phyloP scores from a whole-genome alignment of 1,140 invertebrate genomes.

The Drosophila mauritiana region DNA sequence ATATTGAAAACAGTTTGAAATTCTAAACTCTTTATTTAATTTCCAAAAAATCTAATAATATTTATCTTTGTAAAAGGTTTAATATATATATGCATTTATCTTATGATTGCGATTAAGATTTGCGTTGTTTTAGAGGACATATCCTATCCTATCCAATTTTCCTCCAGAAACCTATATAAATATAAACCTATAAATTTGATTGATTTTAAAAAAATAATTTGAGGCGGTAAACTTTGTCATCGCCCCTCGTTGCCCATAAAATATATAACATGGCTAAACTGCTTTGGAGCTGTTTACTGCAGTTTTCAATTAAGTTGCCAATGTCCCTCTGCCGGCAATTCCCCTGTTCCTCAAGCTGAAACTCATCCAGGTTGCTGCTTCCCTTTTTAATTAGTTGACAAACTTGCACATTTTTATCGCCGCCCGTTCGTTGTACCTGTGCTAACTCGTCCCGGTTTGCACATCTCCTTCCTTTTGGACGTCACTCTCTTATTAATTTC shows the following conservation, averaged over 20 bases:
- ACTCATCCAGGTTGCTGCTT: constrained; percentile 45
- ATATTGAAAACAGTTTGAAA: not conserved
- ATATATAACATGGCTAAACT: constrained; percentile 61
- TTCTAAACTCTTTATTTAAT: not conserved
- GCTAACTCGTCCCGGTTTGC: constrained; percentile 38
- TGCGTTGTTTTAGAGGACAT: too few species aligned
- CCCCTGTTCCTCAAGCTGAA: constrained; percentile 16
- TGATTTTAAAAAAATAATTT: too few species aligned
- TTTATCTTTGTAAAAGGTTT: too few species aligned
- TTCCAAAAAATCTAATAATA: too few species aligned
- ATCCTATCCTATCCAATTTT: too few species aligned
- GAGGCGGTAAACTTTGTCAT: not conserved
- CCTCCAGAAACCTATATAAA: too few species aligned
- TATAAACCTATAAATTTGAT: too few species aligned
- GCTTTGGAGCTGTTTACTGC: constrained; percentile 70
- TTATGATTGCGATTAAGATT: too few species aligned
- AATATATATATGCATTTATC: too few species aligned
- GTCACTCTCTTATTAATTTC: constrained; percentile 59
- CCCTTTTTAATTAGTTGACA: constrained; percentile 68
- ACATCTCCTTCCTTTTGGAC: constrained; percentile 9
- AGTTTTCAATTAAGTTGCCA: constrained; percentile 74
- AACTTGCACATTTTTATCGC: constrained; percentile 67
- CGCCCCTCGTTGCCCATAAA: constrained; percentile 19
- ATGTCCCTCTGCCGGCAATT: constrained; percentile 34
- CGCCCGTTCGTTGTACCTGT: constrained; percentile 37